phyloP scores from a whole-genome alignment of 2,113 vertebrate genomes.

The Lethenteron reissneri region DNA sequence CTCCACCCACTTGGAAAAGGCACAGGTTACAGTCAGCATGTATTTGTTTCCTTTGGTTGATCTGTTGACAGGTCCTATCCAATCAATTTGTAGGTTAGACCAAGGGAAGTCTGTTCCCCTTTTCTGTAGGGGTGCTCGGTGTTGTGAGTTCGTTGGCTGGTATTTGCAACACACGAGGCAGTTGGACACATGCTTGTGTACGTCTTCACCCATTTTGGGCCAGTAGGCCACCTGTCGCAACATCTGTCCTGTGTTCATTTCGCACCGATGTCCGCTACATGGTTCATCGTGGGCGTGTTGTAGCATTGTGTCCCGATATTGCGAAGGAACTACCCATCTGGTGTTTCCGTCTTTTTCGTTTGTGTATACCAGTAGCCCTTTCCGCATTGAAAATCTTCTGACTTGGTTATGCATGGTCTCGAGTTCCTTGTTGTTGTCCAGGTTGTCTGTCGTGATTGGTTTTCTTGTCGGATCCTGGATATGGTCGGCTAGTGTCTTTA shows the following conservation, averaged over 20 bases:
- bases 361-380: too few species aligned
- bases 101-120: neutral
- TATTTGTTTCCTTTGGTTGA: conserved; percentile 8
- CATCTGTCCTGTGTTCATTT: conserved; percentile 6
- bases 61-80: neutral
- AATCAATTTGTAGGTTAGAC: conserved; percentile 6
- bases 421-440: too few species aligned
- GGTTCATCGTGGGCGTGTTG: conserved; percentile 7
- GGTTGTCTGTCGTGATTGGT: too few species aligned
- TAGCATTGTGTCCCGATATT: conserved; percentile 6
- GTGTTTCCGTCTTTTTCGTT: too few species aligned
- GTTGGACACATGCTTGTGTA: too few species aligned
- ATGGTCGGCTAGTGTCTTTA: too few species aligned
- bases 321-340: neutral
- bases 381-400: too few species aligned
- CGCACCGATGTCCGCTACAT: neutral
- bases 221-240: conserved; percentile 7
- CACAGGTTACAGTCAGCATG: too few species aligned
- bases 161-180: conserved; percentile 10
- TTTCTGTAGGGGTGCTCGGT: conserved; percentile 9
- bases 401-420: too few species aligned
- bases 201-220: too few species aligned
- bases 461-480: too few species aligned
- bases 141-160: conserved; percentile 7
- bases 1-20: too few species aligned